Evolutionary conservation across 2,888 invertebrate genomes (phyloP).

Genomic region (Leucozona laternaria): DNA sequence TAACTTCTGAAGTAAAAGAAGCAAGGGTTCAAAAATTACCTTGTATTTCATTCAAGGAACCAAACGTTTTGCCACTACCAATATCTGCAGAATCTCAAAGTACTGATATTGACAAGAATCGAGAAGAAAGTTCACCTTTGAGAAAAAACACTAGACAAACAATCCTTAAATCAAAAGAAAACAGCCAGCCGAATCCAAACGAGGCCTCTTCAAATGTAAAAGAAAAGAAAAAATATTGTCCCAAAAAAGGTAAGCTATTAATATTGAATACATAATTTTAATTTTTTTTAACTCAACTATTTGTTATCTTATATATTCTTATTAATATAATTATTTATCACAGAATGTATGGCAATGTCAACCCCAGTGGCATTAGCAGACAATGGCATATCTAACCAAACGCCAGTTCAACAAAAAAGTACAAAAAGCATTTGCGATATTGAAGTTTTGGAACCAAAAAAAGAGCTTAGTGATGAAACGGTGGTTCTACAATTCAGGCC

Average conservation of each 20-base stretch:
- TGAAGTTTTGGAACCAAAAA: slow-evolving; percentile 33
- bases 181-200: neutral
- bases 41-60: neutral
- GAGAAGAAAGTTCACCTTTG: neutral
- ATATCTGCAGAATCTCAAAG: neutral
- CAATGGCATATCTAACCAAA: neutral
- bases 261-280: too few relatives aligned
- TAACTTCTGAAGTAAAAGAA: neutral
- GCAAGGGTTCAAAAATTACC: neutral
- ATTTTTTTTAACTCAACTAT: neutral
- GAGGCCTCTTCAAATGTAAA: neutral
- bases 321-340: neutral
- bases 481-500: neutral
- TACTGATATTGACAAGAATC: neutral
- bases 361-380: neutral
- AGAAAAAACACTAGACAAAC: neutral
- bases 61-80: neutral
- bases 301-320: neutral
- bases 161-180: neutral
- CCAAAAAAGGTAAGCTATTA: neutral
- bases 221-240: neutral
- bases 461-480: neutral
- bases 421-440: neutral
- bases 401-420: neutral
- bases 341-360: neutral